Percentiles rank a stretch among this genome's conserved stretches.
Evolutionary conservation across 2,888 invertebrate species (phyloP).

Genomic region (Zygaena filipendulae): DNA sequence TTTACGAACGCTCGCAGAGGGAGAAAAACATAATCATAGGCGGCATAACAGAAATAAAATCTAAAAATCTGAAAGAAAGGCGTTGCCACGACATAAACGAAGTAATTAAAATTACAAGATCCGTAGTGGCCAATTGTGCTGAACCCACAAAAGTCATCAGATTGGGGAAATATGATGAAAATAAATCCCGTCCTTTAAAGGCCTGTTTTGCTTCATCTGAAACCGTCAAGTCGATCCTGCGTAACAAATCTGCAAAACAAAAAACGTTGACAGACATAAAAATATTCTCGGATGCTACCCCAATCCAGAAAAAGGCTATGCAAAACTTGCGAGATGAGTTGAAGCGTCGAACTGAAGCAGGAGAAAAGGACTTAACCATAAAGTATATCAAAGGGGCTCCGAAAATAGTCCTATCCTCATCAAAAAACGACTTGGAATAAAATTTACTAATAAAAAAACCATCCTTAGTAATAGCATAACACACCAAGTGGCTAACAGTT

Average conservation of each 20-base stretch:
- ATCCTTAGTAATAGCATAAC: background rate
- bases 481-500: background rate
- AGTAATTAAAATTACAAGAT: background rate
- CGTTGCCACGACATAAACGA: constrained; percentile 2
- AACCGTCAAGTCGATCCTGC: constrained; percentile 2
- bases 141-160: constrained; percentile 5
- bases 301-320: constrained; percentile 1
- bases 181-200: constrained; percentile 8
- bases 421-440: constrained; percentile 1
- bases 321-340: constrained; percentile 2
- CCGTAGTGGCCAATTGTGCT: constrained; percentile 1
- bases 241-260: constrained; percentile 1
- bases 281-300: constrained; percentile 4
- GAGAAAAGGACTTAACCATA: constrained; percentile 4
- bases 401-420: background rate
- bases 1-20: constrained; percentile 5
- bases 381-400: constrained; percentile 6
- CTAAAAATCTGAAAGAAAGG: background rate
- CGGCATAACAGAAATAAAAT: constrained; percentile 4
- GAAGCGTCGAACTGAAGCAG: background rate
- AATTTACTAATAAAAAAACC: background rate
- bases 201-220: constrained; percentile 3
- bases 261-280: constrained; percentile 1
- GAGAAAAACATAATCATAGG: constrained; percentile 6
- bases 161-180: constrained; percentile 2